Evolutionary conservation across 2,888 invertebrate genomes (phyloP).

Genomic region (Zele albiditarsus): DNA sequence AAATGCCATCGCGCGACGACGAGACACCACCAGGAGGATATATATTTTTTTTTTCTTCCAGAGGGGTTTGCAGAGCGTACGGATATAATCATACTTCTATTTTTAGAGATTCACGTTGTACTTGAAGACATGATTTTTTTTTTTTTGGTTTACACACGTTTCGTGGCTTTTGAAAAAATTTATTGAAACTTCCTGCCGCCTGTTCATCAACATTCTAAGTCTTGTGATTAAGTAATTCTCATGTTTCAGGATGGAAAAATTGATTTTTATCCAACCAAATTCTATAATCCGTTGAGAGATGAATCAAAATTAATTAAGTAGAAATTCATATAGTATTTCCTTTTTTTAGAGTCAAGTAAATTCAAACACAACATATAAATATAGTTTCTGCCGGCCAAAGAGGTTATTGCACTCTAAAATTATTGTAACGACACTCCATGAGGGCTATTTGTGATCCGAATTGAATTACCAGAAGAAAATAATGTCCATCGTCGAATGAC

Average conservation of each 20-base stretch:
- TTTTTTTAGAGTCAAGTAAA: no score
- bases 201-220: background rate
- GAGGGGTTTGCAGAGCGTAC: background rate
- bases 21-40: conserved; percentile 9
- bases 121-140: background rate
- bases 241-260: no score
- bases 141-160: background rate
- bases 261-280: no score
- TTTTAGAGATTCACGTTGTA: background rate
- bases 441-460: background rate
- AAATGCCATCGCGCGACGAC: conserved; percentile 17
- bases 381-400: background rate
- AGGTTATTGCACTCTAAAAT: background rate
- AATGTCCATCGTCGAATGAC: no score
- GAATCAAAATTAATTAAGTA: no score
- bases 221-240: no score
- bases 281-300: no score
- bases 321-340: no score
- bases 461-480: background rate
- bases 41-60: background rate
- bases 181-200: conserved; percentile 3
- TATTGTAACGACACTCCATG: background rate
- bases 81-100: background rate
- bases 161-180: background rate
- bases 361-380: no score